A percentile compares a stretch with the other conserved stretches of the same genome.
Conservation (phyloP, 53 echinoderm and acorn worm genomes). For the Glandiceps talaboti region DNA sequence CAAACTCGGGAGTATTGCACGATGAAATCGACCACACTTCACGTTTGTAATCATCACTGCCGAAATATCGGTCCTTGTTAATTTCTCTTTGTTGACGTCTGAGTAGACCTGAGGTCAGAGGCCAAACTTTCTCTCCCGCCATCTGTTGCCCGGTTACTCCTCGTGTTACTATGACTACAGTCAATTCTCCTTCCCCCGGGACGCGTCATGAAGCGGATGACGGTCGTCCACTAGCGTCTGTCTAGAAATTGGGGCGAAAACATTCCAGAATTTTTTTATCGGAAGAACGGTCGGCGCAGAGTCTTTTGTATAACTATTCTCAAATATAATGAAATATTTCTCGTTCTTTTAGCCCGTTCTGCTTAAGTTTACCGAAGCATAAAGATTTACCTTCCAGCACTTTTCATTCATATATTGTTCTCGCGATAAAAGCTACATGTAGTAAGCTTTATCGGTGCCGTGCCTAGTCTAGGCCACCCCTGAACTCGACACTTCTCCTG, state of each 20-base stretch:
- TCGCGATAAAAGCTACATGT: background rate
- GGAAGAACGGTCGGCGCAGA: background rate
- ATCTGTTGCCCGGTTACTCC: background rate
- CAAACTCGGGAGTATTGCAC: background rate
- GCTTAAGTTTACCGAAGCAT: background rate
- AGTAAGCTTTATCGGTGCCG: background rate
- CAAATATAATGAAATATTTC: background rate
- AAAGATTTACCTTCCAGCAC: background rate
- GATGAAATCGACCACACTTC: background rate
- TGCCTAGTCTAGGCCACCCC: background rate
- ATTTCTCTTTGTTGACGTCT: background rate
- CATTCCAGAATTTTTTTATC: too few species aligned
- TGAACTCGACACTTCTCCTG: too few species aligned
- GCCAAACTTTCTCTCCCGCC: background rate
- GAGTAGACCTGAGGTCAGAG: background rate
- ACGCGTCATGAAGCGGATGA: too few species aligned
- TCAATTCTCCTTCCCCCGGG: background rate
- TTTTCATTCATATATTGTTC: background rate
- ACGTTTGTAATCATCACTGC: background rate
- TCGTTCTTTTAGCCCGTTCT: background rate
- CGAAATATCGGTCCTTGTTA: background rate
- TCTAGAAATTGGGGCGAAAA: too few species aligned
- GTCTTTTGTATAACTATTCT: background rate
- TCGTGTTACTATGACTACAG: background rate
- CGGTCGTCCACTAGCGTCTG: too few species aligned